phyloP scores from a whole-genome alignment of 2,797 vertebrate genomes.

The Malacoraja senta region DNA sequence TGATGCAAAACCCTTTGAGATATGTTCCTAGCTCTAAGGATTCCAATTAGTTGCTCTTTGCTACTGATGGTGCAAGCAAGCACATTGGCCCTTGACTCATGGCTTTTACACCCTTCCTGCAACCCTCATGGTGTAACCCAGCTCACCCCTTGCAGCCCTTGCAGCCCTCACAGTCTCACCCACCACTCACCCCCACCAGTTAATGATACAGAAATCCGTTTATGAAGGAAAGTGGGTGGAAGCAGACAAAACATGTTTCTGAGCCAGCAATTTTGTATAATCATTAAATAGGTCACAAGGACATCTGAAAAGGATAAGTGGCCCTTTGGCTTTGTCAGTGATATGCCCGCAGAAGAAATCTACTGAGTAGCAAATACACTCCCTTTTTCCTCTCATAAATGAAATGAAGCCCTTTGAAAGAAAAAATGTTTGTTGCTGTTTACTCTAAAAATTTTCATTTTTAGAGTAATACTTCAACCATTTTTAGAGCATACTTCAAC shows the following conservation, averaged over 20 bases:
- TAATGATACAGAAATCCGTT: background rate
- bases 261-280: background rate
- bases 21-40: background rate
- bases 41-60: background rate
- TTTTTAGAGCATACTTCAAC: background rate
- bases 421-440: background rate
- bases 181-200: too few relatives aligned
- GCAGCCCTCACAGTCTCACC: too few relatives aligned
- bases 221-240: background rate
- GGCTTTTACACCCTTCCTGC: background rate
- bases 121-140: background rate
- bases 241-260: background rate
- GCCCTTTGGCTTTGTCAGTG: background rate
- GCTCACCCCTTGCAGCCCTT: too few relatives aligned
- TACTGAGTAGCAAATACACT: background rate
- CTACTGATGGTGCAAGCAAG: background rate
- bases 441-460: too few relatives aligned
- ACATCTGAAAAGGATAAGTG: background rate
- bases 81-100: background rate
- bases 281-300: background rate
- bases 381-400: background rate
- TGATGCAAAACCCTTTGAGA: background rate
- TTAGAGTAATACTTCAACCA: too few relatives aligned
- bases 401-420: background rate
- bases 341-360: background rate